Evolutionary conservation across 2,888 invertebrate genomes (phyloP).

Genomic region (Drosophila rellima): DNA sequence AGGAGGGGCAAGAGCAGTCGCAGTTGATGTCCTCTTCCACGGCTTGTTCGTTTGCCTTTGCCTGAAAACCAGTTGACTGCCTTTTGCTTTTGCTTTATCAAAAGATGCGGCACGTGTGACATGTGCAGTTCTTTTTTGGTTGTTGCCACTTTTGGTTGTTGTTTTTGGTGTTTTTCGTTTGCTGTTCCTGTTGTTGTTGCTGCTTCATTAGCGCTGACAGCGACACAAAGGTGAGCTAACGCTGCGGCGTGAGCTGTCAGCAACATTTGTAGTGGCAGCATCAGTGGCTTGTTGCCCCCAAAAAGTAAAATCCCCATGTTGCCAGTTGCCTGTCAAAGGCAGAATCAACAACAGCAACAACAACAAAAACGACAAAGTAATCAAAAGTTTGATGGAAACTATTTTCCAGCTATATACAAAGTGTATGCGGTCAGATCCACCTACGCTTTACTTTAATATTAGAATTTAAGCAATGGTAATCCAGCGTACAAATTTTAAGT

Average conservation of each 20-base stretch:
- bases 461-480: background rate
- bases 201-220: constrained; percentile 74
- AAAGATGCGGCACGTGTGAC: constrained; percentile 60
- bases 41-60: constrained; percentile 22
- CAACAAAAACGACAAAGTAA: constrained; percentile 25
- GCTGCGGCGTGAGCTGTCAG: constrained; percentile 60
- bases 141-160: constrained; percentile 30
- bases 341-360: constrained; percentile 9
- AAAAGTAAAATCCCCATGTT: constrained; percentile 33
- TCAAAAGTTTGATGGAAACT: constrained; percentile 34
- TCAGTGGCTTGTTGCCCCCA: constrained; percentile 14
- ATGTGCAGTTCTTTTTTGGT: constrained; percentile 43
- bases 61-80: constrained; percentile 38
- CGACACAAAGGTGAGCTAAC: constrained; percentile 60
- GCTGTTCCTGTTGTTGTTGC: constrained; percentile 40
- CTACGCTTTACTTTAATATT: background rate
- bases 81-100: constrained; percentile 49
- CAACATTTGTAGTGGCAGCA: constrained; percentile 30
- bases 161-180: too few relatives aligned
- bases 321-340: constrained; percentile 38
- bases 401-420: constrained; percentile 12
- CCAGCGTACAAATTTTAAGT: background rate
- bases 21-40: background rate
- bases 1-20: background rate
- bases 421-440: background rate